These are phyloP conservation scores for Otolemur crassicaudatus DNA, from an alignment of 2,797 vertebrate species.

Conservation along the genomic window DNA sequence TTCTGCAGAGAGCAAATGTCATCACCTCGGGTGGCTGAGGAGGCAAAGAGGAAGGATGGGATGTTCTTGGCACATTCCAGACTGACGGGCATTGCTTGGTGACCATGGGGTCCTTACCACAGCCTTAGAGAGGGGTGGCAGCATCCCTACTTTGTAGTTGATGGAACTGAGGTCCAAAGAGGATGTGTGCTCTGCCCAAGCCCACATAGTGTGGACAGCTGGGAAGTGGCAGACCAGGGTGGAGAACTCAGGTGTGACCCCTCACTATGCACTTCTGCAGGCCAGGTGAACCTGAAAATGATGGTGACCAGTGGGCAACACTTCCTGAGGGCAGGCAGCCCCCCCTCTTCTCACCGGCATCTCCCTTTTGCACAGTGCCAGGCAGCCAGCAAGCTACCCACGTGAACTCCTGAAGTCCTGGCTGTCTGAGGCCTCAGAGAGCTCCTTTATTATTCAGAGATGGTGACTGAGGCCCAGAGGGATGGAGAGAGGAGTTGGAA, in stretches of 20 bases:
- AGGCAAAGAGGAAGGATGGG: background rate
- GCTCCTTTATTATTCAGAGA: background rate
- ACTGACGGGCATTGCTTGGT: fast-evolving
- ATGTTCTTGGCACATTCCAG: background rate
- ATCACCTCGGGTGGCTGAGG: background rate
- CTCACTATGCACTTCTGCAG: background rate
- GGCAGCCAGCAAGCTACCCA: background rate
- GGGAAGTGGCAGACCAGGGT: background rate
- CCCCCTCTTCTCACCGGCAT: background rate
- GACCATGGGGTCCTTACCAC: fast-evolving
- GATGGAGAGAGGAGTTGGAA: background rate
- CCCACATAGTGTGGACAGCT: background rate
- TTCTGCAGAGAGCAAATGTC: background rate
- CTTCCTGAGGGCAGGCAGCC: background rate
- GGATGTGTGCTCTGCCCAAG: background rate
- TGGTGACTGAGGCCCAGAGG: background rate
- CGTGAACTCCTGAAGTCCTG: background rate
- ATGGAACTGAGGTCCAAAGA: background rate
- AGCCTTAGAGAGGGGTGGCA: background rate
- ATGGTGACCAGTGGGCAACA: background rate
- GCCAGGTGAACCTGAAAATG: background rate
- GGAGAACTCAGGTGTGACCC: background rate
- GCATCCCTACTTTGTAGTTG: background rate
- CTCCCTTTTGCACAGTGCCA: background rate
- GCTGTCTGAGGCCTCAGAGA: background rate